These are phyloP conservation scores for Drosophila teissieri DNA, from an alignment of 1,140 invertebrate genomes.

Conservation along the genomic window DNA sequence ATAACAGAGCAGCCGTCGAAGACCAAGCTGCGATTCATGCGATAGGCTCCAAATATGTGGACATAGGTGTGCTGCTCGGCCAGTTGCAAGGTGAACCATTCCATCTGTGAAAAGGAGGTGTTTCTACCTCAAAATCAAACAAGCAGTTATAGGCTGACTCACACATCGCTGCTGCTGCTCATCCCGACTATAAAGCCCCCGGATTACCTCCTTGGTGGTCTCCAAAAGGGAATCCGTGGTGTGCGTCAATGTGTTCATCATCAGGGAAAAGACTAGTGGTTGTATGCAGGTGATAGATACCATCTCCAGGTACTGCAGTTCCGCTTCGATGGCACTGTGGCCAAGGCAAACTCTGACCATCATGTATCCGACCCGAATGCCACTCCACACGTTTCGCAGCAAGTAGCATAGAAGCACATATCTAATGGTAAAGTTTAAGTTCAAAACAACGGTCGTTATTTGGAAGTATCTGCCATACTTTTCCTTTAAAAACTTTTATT, in stretches of 20 bases:
- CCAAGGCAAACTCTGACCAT: conserved; percentile 24
- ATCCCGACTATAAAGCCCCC: not conserved
- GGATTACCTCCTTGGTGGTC: not conserved
- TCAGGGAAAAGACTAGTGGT: conserved; percentile 12
- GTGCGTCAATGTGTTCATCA: conserved; percentile 13
- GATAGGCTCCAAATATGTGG: conserved; percentile 23
- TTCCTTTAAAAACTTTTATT: too few species aligned
- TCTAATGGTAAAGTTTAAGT: not conserved
- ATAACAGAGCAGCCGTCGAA: conserved; percentile 25
- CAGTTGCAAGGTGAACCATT: conserved; percentile 49
- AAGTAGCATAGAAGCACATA: conserved; percentile 29
- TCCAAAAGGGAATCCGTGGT: conserved; percentile 3
- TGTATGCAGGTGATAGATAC: conserved; percentile 18
- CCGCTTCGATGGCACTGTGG: conserved; percentile 22
- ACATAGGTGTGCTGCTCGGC: conserved; percentile 31
- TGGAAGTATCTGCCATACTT: not conserved
- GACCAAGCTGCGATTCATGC: conserved; percentile 31
- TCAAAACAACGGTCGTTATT: not conserved
- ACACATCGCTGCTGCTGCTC: conserved; percentile 30
- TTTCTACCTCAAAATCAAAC: not conserved
- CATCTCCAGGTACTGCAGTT: conserved; percentile 16
- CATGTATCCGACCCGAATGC: conserved; percentile 32
- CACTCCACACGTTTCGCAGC: conserved; percentile 32
- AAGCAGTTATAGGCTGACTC: not conserved
- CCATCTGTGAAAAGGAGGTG: conserved; percentile 3